phyloP scores from a whole-genome alignment of 2,113 vertebrate species.

The Entelurus aequoreus region DNA sequence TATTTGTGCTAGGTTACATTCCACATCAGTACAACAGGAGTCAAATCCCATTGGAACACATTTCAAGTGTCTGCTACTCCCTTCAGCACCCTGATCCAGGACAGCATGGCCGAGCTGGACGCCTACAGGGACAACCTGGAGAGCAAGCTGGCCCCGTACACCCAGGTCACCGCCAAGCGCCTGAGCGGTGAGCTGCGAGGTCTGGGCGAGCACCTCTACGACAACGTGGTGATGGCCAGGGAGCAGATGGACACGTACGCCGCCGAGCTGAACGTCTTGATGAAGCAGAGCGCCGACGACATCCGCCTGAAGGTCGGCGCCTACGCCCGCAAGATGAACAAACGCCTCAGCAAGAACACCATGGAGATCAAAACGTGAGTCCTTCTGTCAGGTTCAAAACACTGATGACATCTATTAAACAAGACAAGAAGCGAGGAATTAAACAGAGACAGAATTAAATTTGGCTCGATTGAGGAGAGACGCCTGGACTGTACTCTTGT shows the following conservation, averaged over 20 bases:
- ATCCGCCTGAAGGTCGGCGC: slow-evolving; percentile 40
- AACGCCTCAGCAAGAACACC: slow-evolving; percentile 70
- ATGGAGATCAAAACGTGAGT: slow-evolving; percentile 68
- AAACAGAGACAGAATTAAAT: no score
- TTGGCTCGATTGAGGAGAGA: no score
- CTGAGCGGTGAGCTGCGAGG: slow-evolving; percentile 56
- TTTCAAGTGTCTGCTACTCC: background rate
- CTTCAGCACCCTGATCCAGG: slow-evolving; percentile 68
- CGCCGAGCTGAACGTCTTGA: slow-evolving; percentile 62
- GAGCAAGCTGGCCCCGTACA: slow-evolving; percentile 61
- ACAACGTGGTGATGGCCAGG: slow-evolving; percentile 57
- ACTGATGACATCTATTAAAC: no score
- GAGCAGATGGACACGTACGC: slow-evolving; percentile 55
- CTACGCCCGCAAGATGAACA: slow-evolving; percentile 72
- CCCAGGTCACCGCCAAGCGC: slow-evolving; percentile 39
- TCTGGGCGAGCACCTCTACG: slow-evolving; percentile 40
- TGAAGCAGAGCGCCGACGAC: slow-evolving; percentile 67
- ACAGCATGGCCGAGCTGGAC: slow-evolving; percentile 66
- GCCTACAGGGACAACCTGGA: slow-evolving; percentile 58
- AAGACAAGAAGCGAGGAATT: no score
- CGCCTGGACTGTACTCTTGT: no score
- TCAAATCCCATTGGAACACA: no score
- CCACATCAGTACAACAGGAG: background rate
- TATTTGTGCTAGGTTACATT: no score
- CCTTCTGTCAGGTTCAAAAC: no score